phyloP scores from a whole-genome alignment of 2,113 vertebrate genomes.

The Rafetus swinhoei region DNA sequence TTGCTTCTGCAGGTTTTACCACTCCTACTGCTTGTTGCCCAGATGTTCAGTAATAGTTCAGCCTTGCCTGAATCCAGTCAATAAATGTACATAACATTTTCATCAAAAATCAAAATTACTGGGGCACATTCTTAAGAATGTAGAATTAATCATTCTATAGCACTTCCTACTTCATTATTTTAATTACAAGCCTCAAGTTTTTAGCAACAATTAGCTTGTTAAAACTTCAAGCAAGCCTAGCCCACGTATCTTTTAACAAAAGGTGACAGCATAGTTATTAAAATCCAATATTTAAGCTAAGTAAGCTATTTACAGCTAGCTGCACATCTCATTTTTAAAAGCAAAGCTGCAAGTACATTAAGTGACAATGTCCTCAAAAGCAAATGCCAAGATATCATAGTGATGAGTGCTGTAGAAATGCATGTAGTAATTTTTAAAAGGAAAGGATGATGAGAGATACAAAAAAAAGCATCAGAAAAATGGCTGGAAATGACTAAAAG shows the following conservation, averaged over 20 bases:
- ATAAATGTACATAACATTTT: neutral
- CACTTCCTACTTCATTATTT: neutral
- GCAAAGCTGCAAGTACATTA: neutral
- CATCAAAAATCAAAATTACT: neutral
- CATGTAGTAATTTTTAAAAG: neutral
- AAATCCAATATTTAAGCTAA: conserved; percentile 45
- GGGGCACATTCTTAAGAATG: neutral
- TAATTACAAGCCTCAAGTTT: conserved; percentile 28
- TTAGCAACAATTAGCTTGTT: conserved; percentile 25
- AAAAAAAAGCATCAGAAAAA: neutral
- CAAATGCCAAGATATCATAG: neutral
- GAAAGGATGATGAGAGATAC: neutral
- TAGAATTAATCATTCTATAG: conserved; percentile 42
- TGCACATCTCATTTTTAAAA: neutral
- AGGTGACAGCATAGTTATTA: conserved; percentile 53
- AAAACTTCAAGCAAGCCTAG: conserved; percentile 20
- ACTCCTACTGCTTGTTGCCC: neutral
- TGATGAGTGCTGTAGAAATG: neutral
- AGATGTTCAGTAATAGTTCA: neutral
- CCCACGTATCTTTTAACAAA: conserved; percentile 22
- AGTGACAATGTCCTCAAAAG: neutral
- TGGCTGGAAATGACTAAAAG: neutral
- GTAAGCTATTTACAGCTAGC: neutral
- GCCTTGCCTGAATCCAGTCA: neutral
- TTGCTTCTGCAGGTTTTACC: neutral